phyloP scores from a whole-genome alignment of 2,797 vertebrate genomes.

The Enteromius afrohamiltoni region DNA sequence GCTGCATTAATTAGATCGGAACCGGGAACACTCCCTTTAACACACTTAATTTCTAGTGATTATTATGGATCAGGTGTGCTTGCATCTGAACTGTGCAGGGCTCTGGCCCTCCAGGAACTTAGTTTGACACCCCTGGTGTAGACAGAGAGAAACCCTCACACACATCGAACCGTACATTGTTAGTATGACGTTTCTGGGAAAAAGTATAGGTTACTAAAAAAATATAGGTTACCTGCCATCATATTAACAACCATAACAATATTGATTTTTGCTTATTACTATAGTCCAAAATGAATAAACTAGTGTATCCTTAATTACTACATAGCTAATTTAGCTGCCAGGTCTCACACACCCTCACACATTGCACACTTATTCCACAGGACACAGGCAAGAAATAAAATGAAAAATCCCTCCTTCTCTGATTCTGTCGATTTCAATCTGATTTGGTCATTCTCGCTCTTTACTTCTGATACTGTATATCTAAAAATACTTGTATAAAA shows the following conservation, averaged over 20 bases:
- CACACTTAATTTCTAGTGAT: too few species aligned
- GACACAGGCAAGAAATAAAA: slow-evolving; percentile 6
- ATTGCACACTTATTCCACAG: slow-evolving; percentile 30
- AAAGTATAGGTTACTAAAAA: neutral
- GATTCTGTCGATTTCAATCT: neutral
- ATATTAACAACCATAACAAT: neutral
- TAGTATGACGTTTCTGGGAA: neutral
- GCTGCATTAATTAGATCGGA: too few species aligned
- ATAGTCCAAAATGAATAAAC: neutral
- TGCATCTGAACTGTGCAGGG: too few species aligned
- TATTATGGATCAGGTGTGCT: too few species aligned
- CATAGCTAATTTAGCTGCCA: slow-evolving; percentile 3
- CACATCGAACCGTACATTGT: neutral
- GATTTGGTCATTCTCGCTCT: neutral
- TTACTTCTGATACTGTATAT: neutral
- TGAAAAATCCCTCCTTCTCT: neutral
- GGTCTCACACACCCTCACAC: slow-evolving; percentile 66
- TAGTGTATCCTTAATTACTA: neutral
- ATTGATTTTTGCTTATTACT: neutral
- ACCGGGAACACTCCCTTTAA: too few species aligned
- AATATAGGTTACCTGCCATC: neutral
- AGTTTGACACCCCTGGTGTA: too few species aligned
- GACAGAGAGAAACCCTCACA: neutral
- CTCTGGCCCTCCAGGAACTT: too few species aligned
- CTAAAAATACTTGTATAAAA: neutral